Base-by-base conservation (phyloP, 2,113 vertebrate species). In the Cranoglanis bouderius region DNA sequence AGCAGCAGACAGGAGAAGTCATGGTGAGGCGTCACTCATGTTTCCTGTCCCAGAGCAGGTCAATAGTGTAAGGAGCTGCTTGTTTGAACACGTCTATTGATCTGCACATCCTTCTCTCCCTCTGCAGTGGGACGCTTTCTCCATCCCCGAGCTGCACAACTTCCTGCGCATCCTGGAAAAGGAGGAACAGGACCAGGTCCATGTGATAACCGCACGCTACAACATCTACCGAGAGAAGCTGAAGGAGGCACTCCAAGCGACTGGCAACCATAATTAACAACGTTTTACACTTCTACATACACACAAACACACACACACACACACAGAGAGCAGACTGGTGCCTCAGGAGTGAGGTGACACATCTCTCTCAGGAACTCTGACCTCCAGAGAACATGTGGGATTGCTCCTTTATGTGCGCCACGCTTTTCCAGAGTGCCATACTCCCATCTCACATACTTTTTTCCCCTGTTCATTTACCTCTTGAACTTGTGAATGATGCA, bases 91-190 rank as follows among this genome's bases (percentile, higher is more conserved):
- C 4, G 70, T 74, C 8, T 43, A 74, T 29, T 85, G 24, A 85
- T 57, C 65, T 43, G 63, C 26, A 85, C 0, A 1, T 35, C 43
- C 77, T 6, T 43, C 7, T 88, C 65, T 86, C 43, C 7, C 1
- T 89, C 3, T 38, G 0, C 94, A 99, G 98, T 99, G 98, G 98
- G 98, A 99, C 86, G 98, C 98, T 38, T 99, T 99, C 90, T 97
- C 95, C 87, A 95, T 99, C 90, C 98, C 98, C 0, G 98, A 99
- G 92, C 96, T 99, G 74, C 95, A 97, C 6, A 99, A 99, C 94
- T 99, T 99, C 94, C 91, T 99, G 91, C 96, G 97, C 2, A 97
- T 99, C 93, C 94, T 99, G 90, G 96, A 98, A 87, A 99, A 97
- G 92, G 98, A 99, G 87, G 98, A 99, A 87, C 93, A 95, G 0